These are phyloP conservation scores for Pollicipes pollicipes DNA, from an alignment of 1,140 invertebrate species.

Conservation along the genomic window DNA sequence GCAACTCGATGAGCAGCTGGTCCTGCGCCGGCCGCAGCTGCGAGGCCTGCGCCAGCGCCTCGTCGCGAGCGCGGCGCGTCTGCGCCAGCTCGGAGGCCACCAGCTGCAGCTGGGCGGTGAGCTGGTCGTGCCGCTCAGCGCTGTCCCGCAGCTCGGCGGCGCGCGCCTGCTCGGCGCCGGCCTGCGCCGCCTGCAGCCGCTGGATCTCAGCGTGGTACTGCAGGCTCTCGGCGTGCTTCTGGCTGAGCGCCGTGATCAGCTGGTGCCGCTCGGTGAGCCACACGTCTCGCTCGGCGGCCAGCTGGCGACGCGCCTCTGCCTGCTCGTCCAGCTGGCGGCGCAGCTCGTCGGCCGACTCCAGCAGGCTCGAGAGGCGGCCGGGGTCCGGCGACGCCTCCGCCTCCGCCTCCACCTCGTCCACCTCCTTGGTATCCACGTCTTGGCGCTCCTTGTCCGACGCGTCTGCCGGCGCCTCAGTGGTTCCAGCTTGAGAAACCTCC, in stretches of 20 bases:
- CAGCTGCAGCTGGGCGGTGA: conserved; percentile 29
- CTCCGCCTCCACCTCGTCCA: no score
- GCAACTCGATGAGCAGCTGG: neutral
- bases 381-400: no score
- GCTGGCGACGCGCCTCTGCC: neutral
- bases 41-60: neutral
- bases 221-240: conserved; percentile 64
- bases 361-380: no score
- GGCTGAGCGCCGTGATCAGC: conserved; percentile 49
- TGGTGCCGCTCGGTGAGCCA: conserved; percentile 44
- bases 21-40: neutral
- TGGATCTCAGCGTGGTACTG: conserved; percentile 68
- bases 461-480: no score
- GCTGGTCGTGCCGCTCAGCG: conserved; percentile 40
- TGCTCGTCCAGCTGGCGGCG: neutral
- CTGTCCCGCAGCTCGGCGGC: no score
- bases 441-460: no score
- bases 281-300: conserved; percentile 9
- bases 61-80: neutral
- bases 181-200: conserved; percentile 34
- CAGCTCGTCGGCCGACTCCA: neutral
- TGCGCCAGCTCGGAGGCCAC: neutral
- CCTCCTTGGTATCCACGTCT: no score
- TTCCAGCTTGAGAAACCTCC: no score
- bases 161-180: neutral